Conservation (phyloP, 2,888 invertebrate species). For the Drosophila putrida region DNA sequence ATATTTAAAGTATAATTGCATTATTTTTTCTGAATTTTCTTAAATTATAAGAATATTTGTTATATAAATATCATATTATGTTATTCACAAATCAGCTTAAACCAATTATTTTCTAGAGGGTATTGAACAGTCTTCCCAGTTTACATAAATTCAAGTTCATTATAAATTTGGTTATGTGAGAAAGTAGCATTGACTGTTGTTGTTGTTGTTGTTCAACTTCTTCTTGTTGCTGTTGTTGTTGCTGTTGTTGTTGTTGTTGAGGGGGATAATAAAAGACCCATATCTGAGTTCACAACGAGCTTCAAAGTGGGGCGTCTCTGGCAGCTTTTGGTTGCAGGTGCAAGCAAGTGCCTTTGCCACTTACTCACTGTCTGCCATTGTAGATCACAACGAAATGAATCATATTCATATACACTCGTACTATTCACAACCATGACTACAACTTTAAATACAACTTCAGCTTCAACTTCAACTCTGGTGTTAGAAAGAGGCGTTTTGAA, state of each 20-base stretch:
- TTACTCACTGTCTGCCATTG: conserved; percentile 46
- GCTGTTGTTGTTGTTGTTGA: not conserved
- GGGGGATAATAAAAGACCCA: conserved; percentile 50
- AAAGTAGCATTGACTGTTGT: conserved; percentile 50
- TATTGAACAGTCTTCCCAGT: not conserved
- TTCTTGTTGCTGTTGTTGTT: too few species aligned
- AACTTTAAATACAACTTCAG: not conserved
- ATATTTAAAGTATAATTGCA: too few species aligned
- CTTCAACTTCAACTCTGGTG: conserved; percentile 43
- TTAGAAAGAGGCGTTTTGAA: conserved; percentile 68
- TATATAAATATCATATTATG: too few species aligned
- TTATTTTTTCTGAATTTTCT: too few species aligned
- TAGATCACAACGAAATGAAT: conserved; percentile 71
- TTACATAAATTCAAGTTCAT: not conserved
- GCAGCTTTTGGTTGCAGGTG: conserved; percentile 35
- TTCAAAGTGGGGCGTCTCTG: conserved; percentile 46
- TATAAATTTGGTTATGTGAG: conserved; percentile 47
- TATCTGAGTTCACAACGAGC: conserved; percentile 36
- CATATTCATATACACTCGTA: conserved; percentile 40
- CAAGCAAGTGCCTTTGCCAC: conserved; percentile 12
- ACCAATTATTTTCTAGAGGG: not conserved
- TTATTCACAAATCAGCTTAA: not conserved
- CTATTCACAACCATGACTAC: conserved; percentile 37
- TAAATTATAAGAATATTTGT: too few species aligned
- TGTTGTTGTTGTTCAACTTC: conserved; percentile 3